Percentiles rank a stretch among this genome's conserved stretches.
phyloP scores from a whole-genome alignment of 2,797 vertebrate genomes.

The Sebastes iracundus region DNA sequence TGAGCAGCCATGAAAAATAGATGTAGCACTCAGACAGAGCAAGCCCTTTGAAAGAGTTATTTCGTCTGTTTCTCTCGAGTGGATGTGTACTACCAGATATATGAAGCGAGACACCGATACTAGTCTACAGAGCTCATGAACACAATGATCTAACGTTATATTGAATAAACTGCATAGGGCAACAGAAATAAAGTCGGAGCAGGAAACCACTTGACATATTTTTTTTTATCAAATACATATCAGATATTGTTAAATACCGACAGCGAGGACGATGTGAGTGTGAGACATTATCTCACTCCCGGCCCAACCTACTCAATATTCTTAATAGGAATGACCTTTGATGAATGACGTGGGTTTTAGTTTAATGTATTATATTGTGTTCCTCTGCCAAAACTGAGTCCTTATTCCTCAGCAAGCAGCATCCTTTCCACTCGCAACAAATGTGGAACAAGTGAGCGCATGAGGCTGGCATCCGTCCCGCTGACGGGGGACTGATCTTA shows the following conservation, averaged over 20 bases:
- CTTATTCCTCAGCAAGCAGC: conserved; percentile 3
- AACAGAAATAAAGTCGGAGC: background rate
- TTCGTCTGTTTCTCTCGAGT: conserved; percentile 18
- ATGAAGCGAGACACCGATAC: background rate
- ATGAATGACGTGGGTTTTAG: conserved; percentile 18
- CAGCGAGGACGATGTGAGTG: background rate
- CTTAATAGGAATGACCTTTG: conserved; percentile 5
- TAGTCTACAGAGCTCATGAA: background rate
- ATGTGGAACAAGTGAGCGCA: conserved; percentile 29
- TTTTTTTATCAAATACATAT: background rate
- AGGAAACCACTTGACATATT: background rate
- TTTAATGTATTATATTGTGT: conserved; percentile 3
- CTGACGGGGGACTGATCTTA: conserved; percentile 35
- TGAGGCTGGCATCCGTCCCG: conserved; percentile 17
- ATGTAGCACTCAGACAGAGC: conserved; percentile 50
- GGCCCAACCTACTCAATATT: background rate
- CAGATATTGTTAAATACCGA: background rate
- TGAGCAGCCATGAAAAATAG: conserved; percentile 64
- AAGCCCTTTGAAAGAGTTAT: conserved; percentile 21
- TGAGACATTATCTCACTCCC: conserved; percentile 11
- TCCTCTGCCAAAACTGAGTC: conserved; percentile 9
- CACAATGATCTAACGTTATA: background rate
- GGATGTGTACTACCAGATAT: conserved; percentile 3
- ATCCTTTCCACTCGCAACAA: conserved; percentile 4
- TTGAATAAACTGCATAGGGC: background rate